A percentile compares a stretch with the other conserved stretches of the same genome.
Evolutionary conservation across 2,113 vertebrate genomes (phyloP).

Genomic region (Polypterus senegalus): DNA sequence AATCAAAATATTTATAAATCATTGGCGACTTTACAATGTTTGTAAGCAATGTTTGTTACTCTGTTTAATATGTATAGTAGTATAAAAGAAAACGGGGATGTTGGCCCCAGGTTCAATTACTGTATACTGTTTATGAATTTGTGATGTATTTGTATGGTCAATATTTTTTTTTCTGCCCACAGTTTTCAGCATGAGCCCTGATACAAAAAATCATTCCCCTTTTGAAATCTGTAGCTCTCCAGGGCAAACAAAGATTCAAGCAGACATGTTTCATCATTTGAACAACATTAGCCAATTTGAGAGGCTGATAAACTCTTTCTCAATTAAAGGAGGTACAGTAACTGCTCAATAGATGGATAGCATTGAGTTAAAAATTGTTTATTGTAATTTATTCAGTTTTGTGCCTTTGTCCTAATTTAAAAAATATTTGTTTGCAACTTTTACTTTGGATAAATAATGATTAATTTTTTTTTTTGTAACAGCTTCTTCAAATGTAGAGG

Average conservation of each 20-base stretch:
- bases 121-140: conserved; percentile 2
- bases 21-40: too few relatives aligned
- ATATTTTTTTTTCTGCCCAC: background rate
- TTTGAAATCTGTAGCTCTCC: conserved; percentile 62
- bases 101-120: background rate
- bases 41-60: background rate
- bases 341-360: too few relatives aligned
- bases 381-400: too few relatives aligned
- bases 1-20: too few relatives aligned
- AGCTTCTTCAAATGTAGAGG: conserved; percentile 36
- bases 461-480: too few relatives aligned
- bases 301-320: too few relatives aligned
- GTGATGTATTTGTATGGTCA: background rate
- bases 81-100: conserved; percentile 5
- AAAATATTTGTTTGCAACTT: too few relatives aligned
- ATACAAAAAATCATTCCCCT: conserved; percentile 46
- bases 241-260: conserved; percentile 47
- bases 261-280: conserved; percentile 48
- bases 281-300: conserved; percentile 47
- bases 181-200: conserved; percentile 49
- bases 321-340: too few relatives aligned
- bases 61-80: background rate
- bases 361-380: too few relatives aligned
- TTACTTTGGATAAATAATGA: too few relatives aligned
- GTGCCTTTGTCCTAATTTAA: too few relatives aligned